Evolutionary conservation across 2,888 invertebrate species (phyloP), one percentile per base, ranked within the genome.

Genomic region (Abrostola triplasia): DNA sequence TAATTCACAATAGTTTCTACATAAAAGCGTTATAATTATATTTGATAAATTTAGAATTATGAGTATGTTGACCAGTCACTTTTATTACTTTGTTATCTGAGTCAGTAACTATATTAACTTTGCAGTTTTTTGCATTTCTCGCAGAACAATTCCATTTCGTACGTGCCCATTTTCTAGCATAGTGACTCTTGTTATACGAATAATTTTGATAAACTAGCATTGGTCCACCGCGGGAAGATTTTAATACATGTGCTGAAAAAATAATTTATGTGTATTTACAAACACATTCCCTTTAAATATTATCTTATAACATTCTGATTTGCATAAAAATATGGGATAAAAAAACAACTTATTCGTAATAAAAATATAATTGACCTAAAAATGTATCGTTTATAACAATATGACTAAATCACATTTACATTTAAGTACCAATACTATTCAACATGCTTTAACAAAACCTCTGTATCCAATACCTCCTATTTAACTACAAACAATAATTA

Each of bases 61-160:
- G 73, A 51, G 62, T 77, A 35, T 77, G 77, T 38, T 58, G 36
- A 0, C 72, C 74, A 41, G 56, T 58, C 1, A 64, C 37, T 44
- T 71, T 50, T 40, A 81, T 42, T 11, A 69, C 59, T 40, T 59
- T 56, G 11, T 80, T 59, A 51, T 79, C 66, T 35, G 44, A 38
- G 62, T 84, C 83, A 0, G 88, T 86, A 2, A 82, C 64, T 8
- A 86, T 70, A 40, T 78, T 85, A n/a, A 80, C 90, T 70, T 79
- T 88, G 37, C 90, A 90, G 24, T 79, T 73, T 41, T 64, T 83
- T 0, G 88, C 85, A 52, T 83, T 86, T 49, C 88, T 82, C 6
- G 88, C 86, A 0, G 90, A 86, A 56, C 90, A 90, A 67, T 87
- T 88, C 90, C 89, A 90, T 65, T 85, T 88, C 4, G 82, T 77